phyloP scores from a whole-genome alignment of 1,140 invertebrate genomes.

The Drosophila lowei region DNA sequence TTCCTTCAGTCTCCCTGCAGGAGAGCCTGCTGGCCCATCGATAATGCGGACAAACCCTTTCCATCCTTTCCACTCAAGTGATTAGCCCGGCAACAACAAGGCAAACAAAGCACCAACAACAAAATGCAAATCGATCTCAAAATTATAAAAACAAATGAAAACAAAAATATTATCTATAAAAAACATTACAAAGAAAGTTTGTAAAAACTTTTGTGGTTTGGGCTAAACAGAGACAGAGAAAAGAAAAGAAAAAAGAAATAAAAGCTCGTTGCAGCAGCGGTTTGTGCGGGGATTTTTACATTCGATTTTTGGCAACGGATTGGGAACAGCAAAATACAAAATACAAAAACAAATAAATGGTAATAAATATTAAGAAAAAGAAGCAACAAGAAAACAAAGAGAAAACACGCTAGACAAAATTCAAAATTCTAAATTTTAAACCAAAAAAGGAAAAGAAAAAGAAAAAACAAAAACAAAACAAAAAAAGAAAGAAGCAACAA shows the following conservation, averaged over 20 bases:
- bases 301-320: constrained; percentile 42
- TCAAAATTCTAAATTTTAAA: constrained; percentile 83
- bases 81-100: constrained; percentile 25
- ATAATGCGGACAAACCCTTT: constrained; percentile 5
- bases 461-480: constrained; percentile 30
- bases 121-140: constrained; percentile 81
- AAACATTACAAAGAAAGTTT: constrained; percentile 23
- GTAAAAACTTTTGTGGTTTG: constrained; percentile 22
- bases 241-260: not conserved
- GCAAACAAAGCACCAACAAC: constrained; percentile 43
- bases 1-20: constrained; percentile 5
- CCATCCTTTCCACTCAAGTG: constrained; percentile 22
- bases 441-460: constrained; percentile 45
- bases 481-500: constrained; percentile 24
- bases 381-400: constrained; percentile 60
- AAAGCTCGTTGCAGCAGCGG: constrained; percentile 14
- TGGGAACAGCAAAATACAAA: constrained; percentile 45
- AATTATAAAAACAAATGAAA: constrained; percentile 60
- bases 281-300: constrained; percentile 29
- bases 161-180: constrained; percentile 51
- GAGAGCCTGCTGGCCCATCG: no score
- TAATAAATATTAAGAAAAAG: constrained; percentile 27
- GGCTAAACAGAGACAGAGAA: constrained; percentile 5
- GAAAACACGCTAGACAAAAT: constrained; percentile 78
- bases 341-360: not conserved